Base-by-base conservation (phyloP, 1,140 invertebrate genomes). In the Heliconius eleuchia region DNA sequence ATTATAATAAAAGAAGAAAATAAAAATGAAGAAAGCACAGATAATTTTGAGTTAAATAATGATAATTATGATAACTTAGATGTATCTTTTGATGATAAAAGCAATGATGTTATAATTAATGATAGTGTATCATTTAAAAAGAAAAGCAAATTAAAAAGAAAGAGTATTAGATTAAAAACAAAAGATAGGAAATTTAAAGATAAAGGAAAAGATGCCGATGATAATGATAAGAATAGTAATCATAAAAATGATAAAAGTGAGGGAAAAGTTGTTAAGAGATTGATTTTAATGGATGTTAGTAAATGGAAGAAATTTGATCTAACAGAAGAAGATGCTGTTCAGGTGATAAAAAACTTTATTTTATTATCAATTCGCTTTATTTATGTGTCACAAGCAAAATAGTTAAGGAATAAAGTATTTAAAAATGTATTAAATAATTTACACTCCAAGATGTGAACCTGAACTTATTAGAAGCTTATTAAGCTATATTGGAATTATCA, bases 301-400 rank as follows among this genome's bases (percentile, higher is more conserved):
- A 81, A 91, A 82, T 94, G 92, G 92, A 87, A 89, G 77, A 85
- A 86, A 37, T 82, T 76, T 70, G 77, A 57, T 60, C 78, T 94
- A 70, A 85, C 87, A 18, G 92, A 94, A 74, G 90, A 91, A 27
- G 90, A 92, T 76, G 92, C 92, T n/a, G 30, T 89, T 46, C 84
- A 85, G 78, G 88, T 85, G 79, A 66, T 11, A 30, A 23, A n/a
- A 0, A 57, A 46, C 3, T 46, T 46, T 46, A 46, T 46, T 46
- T 46, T 1, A 46, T 16, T 46, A 46, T 46, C 34, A 6, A 6
- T 37, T 7, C 6, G 34, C 34, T 37, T 37, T 37, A 37, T 37
- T 7, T 37, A 6, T 37, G 34, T 37, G 34, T 37, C 34, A 34
- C 34, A 37, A 37, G 0, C 34, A 37, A 37, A 4, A 37, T 37